phyloP scores from a whole-genome alignment of 2,113 vertebrate species.

The Herpetotheres cachinnans region DNA sequence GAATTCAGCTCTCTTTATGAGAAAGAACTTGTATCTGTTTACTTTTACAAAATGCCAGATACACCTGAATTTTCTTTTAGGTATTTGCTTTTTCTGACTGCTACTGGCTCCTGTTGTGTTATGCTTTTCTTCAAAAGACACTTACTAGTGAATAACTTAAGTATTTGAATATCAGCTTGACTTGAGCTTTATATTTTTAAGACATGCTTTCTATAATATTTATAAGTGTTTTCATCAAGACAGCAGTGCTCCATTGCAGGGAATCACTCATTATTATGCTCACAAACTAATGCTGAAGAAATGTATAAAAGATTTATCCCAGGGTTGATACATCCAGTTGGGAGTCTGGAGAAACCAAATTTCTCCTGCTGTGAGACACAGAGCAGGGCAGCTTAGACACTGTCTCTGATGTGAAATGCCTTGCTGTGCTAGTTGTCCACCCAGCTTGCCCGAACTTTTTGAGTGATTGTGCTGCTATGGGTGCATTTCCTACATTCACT shows the following conservation, averaged over 20 bases:
- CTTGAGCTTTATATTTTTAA: not conserved
- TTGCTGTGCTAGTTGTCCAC: not conserved
- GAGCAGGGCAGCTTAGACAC: not conserved
- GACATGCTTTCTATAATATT: constrained; percentile 8
- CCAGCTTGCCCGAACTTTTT: not conserved
- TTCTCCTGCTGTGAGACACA: not conserved
- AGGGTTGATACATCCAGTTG: not conserved
- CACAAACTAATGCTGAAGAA: not conserved
- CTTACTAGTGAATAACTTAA: not conserved
- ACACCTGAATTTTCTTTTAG: not conserved
- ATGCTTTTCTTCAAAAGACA: not conserved
- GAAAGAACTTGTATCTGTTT: not conserved
- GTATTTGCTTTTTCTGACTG: not conserved
- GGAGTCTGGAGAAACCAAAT: constrained; percentile 20
- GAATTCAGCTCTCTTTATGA: not conserved
- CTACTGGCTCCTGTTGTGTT: not conserved
- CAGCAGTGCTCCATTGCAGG: not conserved
- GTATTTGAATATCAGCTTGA: constrained; percentile 19
- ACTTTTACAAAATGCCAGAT: not conserved
- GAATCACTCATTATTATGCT: not conserved
- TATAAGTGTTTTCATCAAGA: constrained; percentile 24
- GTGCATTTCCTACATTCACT: not conserved
- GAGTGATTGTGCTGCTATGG: not conserved
- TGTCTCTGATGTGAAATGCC: not conserved
- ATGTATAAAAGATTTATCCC: constrained; percentile 23